Conservation (phyloP, 2,113 vertebrate genomes). For the Centropristis striata region DNA sequence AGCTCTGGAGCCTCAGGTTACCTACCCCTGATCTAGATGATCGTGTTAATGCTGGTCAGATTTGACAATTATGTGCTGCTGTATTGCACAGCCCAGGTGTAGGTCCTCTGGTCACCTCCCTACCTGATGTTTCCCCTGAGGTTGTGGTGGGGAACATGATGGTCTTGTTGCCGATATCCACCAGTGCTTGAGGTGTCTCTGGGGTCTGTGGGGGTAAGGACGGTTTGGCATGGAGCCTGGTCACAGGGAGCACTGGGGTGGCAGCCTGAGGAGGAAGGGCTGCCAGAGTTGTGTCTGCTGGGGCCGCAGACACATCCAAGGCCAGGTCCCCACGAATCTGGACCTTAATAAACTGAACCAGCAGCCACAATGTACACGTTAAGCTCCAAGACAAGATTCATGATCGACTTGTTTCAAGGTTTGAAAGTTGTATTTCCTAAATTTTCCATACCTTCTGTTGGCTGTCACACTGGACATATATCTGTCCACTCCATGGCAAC, state of each 20-base stretch:
- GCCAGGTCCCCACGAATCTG: constrained; percentile 87
- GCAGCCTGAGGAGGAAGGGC: constrained; percentile 77
- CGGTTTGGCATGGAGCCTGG: constrained; percentile 71
- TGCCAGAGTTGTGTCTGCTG: constrained; percentile 65
- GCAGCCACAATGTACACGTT: not conserved
- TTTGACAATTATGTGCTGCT: not conserved
- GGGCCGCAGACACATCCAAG: constrained; percentile 74
- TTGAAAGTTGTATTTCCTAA: not conserved
- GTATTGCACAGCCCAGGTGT: not conserved
- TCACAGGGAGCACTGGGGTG: constrained; percentile 76
- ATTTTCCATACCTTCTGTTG: constrained; percentile 89
- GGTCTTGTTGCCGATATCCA: constrained; percentile 89
- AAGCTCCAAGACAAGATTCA: not conserved
- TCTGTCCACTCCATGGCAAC: constrained; percentile 94
- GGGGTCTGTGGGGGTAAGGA: constrained; percentile 42
- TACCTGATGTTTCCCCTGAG: constrained; percentile 91
- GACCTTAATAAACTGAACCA: constrained; percentile 89
- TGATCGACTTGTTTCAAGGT: not conserved
- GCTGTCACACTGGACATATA: constrained; percentile 90
- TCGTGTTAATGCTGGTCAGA: not conserved
- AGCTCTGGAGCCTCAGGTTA: too few species aligned
- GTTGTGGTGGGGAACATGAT: constrained; percentile 88
- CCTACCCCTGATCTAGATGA: too few species aligned
- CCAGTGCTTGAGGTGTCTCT: constrained; percentile 61
- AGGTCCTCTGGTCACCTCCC: not conserved